Conservation (phyloP, 2,797 vertebrate species). For the Neosilurus mollespiculum region DNA sequence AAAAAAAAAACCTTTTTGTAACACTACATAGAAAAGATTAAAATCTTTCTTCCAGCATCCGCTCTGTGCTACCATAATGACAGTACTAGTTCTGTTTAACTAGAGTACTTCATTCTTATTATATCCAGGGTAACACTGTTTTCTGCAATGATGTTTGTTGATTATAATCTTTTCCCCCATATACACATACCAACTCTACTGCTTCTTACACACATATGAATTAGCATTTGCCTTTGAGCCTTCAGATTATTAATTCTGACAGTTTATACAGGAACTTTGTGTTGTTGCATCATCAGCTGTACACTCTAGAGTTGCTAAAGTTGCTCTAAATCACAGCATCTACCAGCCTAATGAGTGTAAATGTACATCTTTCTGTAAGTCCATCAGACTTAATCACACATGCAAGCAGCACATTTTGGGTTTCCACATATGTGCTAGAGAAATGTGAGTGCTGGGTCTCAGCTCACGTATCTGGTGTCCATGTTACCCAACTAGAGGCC, state of each 20-base stretch:
- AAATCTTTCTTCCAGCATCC: background rate
- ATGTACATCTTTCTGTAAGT: background rate
- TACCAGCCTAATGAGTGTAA: background rate
- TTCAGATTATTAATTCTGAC: background rate
- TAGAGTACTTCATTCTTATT: background rate
- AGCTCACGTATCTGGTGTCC: slow-evolving; percentile 61
- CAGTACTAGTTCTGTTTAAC: background rate
- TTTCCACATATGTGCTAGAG: slow-evolving; percentile 60
- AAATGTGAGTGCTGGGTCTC: slow-evolving; percentile 59
- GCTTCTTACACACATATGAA: background rate
- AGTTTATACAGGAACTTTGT: background rate
- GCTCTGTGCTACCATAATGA: background rate
- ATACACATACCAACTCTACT: background rate
- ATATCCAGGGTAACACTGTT: background rate
- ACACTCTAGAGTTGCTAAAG: background rate
- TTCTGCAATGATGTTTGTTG: background rate
- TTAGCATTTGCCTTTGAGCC: background rate
- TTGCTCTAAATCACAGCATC: background rate
- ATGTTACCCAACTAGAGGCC: slow-evolving; percentile 51
- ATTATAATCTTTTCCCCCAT: background rate
- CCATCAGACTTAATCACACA: slow-evolving; percentile 15
- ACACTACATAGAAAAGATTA: background rate
- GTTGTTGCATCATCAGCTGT: background rate
- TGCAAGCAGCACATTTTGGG: slow-evolving; percentile 50
- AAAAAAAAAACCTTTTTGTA: slow-evolving; percentile 43